These are phyloP conservation scores for Pegea sp. DNA, from an alignment of 23 tunicate genomes.

Conservation along the genomic window DNA sequence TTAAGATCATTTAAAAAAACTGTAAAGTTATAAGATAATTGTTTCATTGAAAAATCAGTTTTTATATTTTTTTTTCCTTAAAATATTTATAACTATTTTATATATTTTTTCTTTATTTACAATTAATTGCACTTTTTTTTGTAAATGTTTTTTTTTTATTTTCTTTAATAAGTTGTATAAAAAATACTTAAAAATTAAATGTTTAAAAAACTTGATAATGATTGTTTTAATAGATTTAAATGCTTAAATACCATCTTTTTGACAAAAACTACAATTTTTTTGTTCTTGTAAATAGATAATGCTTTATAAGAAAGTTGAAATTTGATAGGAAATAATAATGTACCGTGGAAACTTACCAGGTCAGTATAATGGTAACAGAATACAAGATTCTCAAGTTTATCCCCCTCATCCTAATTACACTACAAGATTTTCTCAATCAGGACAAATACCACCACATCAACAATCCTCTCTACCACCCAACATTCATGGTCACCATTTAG, in stretches of 20 bases:
- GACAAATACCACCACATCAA: conserved; percentile 7
- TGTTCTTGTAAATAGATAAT: neutral
- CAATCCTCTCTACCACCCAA: neutral
- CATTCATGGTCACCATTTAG: conserved; percentile 7
- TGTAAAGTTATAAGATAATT: too few species aligned
- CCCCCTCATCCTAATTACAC: conserved; percentile 8
- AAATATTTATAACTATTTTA: too few species aligned
- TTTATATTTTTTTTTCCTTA: too few species aligned
- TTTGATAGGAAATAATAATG: conserved; percentile 12
- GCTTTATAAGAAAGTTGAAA: neutral
- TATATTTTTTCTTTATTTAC: too few species aligned
- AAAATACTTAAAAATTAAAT: too few species aligned
- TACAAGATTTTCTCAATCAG: conserved; percentile 27
- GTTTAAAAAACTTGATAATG: too few species aligned
- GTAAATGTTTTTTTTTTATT: too few species aligned
- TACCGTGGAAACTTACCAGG: conserved; percentile 42
- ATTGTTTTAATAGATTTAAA: too few species aligned
- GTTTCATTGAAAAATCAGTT: too few species aligned
- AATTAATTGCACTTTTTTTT: too few species aligned
- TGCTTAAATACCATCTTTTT: neutral
- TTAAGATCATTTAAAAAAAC: too few species aligned
- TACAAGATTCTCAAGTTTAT: conserved; percentile 21
- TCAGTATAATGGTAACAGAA: conserved; percentile 31
- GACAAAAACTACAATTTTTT: neutral
- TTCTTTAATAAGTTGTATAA: too few species aligned